These are phyloP conservation scores for Caranx ignobilis DNA, from an alignment of 2,113 vertebrate species.

Conservation along the genomic window DNA sequence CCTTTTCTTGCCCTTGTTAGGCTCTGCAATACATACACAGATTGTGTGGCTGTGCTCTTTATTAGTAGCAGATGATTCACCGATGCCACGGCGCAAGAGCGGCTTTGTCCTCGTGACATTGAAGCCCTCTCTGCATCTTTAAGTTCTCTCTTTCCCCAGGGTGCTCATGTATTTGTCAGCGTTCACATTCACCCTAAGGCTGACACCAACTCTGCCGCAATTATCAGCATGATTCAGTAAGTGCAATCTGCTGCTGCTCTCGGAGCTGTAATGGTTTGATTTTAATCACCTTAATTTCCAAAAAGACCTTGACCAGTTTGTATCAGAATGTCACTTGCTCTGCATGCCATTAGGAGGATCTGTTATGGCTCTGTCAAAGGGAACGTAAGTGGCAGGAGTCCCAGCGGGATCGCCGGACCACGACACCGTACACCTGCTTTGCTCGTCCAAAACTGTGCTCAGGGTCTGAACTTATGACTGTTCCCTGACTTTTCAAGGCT, in stretches of 20 bases:
- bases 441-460: slow-evolving; percentile 2
- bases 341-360: slow-evolving; percentile 30
- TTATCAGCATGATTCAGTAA: slow-evolving; percentile 64
- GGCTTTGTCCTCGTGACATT: slow-evolving; percentile 56
- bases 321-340: slow-evolving; percentile 21
- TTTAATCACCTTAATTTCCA: slow-evolving; percentile 65
- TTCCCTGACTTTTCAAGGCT: slow-evolving; percentile 30
- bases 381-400: slow-evolving; percentile 26
- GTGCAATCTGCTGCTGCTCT: slow-evolving; percentile 57
- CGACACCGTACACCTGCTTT: slow-evolving; percentile 20
- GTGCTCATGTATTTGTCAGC: slow-evolving; percentile 46
- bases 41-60: slow-evolving; percentile 4
- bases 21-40: not conserved
- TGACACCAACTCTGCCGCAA: slow-evolving; percentile 53
- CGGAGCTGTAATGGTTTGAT: slow-evolving; percentile 51
- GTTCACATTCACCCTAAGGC: slow-evolving; percentile 54
- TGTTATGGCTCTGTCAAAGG: slow-evolving; percentile 38
- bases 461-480: slow-evolving; percentile 10
- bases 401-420: not conserved
- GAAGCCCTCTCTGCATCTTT: slow-evolving; percentile 34
- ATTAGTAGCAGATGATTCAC: slow-evolving; percentile 53
- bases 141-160: slow-evolving; percentile 19
- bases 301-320: slow-evolving; percentile 61
- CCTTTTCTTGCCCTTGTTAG: not conserved
- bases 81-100: slow-evolving; percentile 7